Evolutionary conservation across 1,140 invertebrate genomes (phyloP).

Genomic region (Drosophila pectinifera): DNA sequence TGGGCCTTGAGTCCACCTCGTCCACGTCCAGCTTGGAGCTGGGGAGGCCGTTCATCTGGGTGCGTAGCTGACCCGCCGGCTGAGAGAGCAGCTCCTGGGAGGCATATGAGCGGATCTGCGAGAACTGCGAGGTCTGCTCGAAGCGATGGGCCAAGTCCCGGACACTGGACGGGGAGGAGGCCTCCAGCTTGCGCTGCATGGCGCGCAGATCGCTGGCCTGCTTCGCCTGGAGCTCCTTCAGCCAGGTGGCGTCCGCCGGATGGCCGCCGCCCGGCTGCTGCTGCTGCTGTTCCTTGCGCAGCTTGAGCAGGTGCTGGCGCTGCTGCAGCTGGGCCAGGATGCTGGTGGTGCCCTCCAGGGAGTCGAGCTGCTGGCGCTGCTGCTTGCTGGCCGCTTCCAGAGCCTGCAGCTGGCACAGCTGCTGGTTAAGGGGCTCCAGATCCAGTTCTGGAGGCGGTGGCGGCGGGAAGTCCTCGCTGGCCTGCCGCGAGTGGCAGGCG

Average conservation of each 20-base stretch:
- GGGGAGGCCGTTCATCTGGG: conserved; percentile 82
- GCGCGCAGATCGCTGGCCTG: conserved; percentile 88
- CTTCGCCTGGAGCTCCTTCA: conserved; percentile 92
- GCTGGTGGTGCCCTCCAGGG: conserved; percentile 85
- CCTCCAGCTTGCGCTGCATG: conserved; percentile 84
- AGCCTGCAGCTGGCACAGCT: conserved; percentile 86
- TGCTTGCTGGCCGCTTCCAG: conserved; percentile 78
- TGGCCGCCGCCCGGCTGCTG: conserved; percentile 43
- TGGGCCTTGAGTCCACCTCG: conserved; percentile 77
- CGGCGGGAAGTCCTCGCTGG: conserved; percentile 95
- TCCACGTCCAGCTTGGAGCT: conserved; percentile 65
- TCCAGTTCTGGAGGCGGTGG: conserved; percentile 93
- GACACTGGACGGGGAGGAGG: conserved; percentile 85
- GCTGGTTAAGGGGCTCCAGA: conserved; percentile 87
- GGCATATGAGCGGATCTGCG: conserved; percentile 67
- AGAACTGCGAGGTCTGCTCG: conserved; percentile 87
- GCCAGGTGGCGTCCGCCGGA: conserved; percentile 86
- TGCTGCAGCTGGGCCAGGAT: conserved; percentile 91
- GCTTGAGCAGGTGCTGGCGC: conserved; percentile 86
- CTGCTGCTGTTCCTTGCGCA: conserved; percentile 88
- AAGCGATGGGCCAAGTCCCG: conserved; percentile 93
- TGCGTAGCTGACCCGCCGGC: conserved; percentile 51
- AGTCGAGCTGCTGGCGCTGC: conserved; percentile 75
- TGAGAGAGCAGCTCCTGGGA: conserved; percentile 76
- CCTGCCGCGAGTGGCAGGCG: conserved; percentile 91